Evolutionary conservation across 2,888 invertebrate species (phyloP).

Genomic region (Leistus spinibarbis): DNA sequence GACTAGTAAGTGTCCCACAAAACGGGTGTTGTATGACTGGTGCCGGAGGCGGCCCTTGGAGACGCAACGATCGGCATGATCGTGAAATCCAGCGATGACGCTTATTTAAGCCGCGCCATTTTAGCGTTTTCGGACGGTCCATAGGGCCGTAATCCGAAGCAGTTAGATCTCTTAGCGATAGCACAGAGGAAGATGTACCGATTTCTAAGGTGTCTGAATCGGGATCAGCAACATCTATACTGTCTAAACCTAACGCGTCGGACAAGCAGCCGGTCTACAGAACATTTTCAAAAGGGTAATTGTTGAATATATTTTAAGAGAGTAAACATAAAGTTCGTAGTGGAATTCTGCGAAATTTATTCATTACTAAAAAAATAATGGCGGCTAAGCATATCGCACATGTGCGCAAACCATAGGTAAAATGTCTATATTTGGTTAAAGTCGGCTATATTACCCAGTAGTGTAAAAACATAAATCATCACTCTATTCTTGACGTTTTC

Average conservation of each 20-base stretch:
- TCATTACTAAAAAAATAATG: too few species aligned
- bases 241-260: slow-evolving; percentile 66
- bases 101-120: slow-evolving; percentile 47
- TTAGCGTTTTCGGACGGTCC: slow-evolving; percentile 53
- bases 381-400: too few species aligned
- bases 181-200: slow-evolving; percentile 32
- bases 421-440: too few species aligned
- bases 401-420: too few species aligned
- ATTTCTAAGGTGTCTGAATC: slow-evolving; percentile 50
- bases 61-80: slow-evolving; percentile 62
- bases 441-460: too few species aligned
- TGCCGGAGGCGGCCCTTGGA: slow-evolving; percentile 59
- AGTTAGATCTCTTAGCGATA: slow-evolving; percentile 41
- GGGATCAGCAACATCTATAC: slow-evolving; percentile 59
- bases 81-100: slow-evolving; percentile 45
- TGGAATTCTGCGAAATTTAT: too few species aligned
- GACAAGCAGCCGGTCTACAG: slow-evolving; percentile 72
- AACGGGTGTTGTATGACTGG: slow-evolving; percentile 68
- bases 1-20: slow-evolving; percentile 76
- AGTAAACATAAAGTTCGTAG: too few species aligned
- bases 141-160: slow-evolving; percentile 24
- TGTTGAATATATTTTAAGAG: not conserved
- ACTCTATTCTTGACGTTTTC: too few species aligned
- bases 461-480: too few species aligned
- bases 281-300: not conserved